Evolutionary conservation across 1,140 invertebrate species (phyloP).

Genomic region (Caerostris extrusa): DNA sequence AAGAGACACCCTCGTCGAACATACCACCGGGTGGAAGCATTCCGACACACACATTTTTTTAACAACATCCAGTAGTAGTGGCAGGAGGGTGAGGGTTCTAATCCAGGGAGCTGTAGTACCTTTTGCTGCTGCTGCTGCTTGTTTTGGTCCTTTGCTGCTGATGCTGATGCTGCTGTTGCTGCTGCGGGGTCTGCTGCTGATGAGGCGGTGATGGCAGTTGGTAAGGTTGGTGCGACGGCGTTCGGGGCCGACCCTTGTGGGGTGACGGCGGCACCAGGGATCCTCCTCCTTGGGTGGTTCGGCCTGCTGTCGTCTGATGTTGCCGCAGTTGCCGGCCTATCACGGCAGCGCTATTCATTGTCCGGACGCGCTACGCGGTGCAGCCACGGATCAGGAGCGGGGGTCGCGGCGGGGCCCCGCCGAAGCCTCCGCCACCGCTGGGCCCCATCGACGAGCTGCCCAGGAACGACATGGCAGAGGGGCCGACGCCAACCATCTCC

Average conservation of each 20-base stretch:
- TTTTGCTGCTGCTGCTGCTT: slow-evolving; percentile 73
- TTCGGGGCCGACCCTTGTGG: slow-evolving; percentile 78
- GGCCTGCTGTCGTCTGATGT: slow-evolving; percentile 78
- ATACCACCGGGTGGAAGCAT: not conserved
- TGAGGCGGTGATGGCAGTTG: slow-evolving; percentile 67
- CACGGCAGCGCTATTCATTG: slow-evolving; percentile 80
- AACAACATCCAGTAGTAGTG: not conserved
- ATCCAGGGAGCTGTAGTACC: slow-evolving; percentile 52
- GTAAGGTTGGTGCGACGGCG: slow-evolving; percentile 77
- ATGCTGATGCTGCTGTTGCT: slow-evolving; percentile 43
- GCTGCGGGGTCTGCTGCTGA: slow-evolving; percentile 33
- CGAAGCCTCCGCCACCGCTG: slow-evolving; percentile 69
- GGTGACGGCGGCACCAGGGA: slow-evolving; percentile 78
- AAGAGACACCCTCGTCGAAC: not conserved
- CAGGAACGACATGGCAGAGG: slow-evolving; percentile 65
- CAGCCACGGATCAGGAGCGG: slow-evolving; percentile 58
- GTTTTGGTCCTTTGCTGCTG: slow-evolving; percentile 72
- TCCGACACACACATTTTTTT: not conserved
- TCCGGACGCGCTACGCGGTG: slow-evolving; percentile 62
- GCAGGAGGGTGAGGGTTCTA: slow-evolving; percentile 17
- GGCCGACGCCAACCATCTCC: slow-evolving; percentile 70
- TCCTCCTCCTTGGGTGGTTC: slow-evolving; percentile 75
- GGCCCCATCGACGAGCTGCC: slow-evolving; percentile 66
- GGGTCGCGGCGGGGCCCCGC: slow-evolving; percentile 71
- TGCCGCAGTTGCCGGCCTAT: slow-evolving; percentile 80